These are phyloP conservation scores for Acanthurus lineatus DNA, from an alignment of 2,797 vertebrate genomes.

Conservation along the genomic window DNA sequence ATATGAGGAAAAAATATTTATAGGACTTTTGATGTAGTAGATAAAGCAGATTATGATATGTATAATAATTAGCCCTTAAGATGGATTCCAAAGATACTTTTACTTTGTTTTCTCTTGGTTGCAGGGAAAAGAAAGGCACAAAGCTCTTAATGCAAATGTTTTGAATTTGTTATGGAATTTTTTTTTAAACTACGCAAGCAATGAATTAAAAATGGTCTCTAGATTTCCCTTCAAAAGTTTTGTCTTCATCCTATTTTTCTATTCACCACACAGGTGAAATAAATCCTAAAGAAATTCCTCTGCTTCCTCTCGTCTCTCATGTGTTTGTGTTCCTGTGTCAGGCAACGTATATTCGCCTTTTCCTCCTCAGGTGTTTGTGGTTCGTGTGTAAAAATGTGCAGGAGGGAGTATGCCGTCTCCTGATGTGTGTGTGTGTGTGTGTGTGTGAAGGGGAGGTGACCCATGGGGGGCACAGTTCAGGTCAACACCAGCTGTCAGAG, in stretches of 20 bases:
- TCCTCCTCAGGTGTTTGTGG: slow-evolving; percentile 70
- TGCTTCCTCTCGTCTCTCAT: slow-evolving; percentile 53
- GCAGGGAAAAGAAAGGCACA: slow-evolving; percentile 88
- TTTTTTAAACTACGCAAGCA: slow-evolving; percentile 82
- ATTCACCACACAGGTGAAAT: slow-evolving; percentile 88
- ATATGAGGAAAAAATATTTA: slow-evolving; percentile 89
- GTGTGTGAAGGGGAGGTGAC: slow-evolving; percentile 48
- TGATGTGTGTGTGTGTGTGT: slow-evolving; percentile 49
- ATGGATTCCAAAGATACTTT: slow-evolving; percentile 89
- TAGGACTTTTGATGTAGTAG: slow-evolving; percentile 88
- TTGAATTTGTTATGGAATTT: slow-evolving; percentile 82
- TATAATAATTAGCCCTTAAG: slow-evolving; percentile 87
- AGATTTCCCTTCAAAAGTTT: slow-evolving; percentile 88
- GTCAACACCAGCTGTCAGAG: slow-evolving; percentile 86
- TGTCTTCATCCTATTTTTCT: slow-evolving; percentile 90
- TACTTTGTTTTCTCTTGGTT: slow-evolving; percentile 88
- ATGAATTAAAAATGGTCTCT: slow-evolving; percentile 87
- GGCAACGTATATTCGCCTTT: slow-evolving; percentile 38
- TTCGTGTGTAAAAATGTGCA: slow-evolving; percentile 39
- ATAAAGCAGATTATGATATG: slow-evolving; percentile 86
- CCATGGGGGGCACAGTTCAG: slow-evolving; percentile 72
- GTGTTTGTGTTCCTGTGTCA: slow-evolving; percentile 48
- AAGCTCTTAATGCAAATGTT: slow-evolving; percentile 90
- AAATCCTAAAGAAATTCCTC: slow-evolving; percentile 83
- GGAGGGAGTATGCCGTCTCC: slow-evolving; percentile 37